Evolutionary conservation across 2,888 invertebrate species (phyloP).

Genomic region (Lacanobia wlatinum): DNA sequence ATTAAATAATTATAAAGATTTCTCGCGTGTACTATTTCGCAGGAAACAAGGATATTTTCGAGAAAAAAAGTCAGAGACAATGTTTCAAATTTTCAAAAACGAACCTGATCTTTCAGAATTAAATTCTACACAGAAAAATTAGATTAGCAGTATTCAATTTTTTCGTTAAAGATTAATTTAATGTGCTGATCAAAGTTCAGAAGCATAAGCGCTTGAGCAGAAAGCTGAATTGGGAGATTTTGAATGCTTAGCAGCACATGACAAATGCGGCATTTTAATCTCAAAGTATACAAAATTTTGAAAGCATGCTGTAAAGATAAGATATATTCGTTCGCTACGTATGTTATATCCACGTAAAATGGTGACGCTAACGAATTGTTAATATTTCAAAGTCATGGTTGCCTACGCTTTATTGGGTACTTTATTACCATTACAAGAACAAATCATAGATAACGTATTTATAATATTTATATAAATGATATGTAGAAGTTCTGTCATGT

Average conservation of each 20-base stretch:
- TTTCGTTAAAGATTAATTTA: not conserved
- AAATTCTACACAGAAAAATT: too few species aligned
- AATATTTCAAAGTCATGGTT: slow-evolving; percentile 20
- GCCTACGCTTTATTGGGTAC: not conserved
- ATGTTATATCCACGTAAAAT: slow-evolving; percentile 2
- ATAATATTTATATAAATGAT: not conserved
- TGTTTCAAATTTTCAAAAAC: too few species aligned
- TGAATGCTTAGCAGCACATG: not conserved
- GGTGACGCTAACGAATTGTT: slow-evolving; percentile 10
- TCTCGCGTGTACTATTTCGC: too few species aligned
- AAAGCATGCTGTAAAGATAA: slow-evolving; percentile 12
- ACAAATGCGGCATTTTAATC: slow-evolving; percentile 9
- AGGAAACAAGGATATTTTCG: too few species aligned
- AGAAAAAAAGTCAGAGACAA: too few species aligned
- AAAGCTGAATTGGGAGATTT: not conserved
- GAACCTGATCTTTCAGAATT: too few species aligned
- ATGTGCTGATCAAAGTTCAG: not conserved
- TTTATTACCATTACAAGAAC: slow-evolving; percentile 8
- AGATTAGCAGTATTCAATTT: too few species aligned
- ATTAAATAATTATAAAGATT: too few species aligned
- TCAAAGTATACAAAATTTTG: slow-evolving; percentile 19
- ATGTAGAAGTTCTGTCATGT: not conserved
- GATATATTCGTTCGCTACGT: slow-evolving; percentile 11
- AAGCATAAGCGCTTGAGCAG: not conserved
- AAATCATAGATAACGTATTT: slow-evolving; percentile 3